Evolutionary conservation across 2,113 vertebrate genomes (phyloP).

Genomic region (Pelecanus crispus): DNA sequence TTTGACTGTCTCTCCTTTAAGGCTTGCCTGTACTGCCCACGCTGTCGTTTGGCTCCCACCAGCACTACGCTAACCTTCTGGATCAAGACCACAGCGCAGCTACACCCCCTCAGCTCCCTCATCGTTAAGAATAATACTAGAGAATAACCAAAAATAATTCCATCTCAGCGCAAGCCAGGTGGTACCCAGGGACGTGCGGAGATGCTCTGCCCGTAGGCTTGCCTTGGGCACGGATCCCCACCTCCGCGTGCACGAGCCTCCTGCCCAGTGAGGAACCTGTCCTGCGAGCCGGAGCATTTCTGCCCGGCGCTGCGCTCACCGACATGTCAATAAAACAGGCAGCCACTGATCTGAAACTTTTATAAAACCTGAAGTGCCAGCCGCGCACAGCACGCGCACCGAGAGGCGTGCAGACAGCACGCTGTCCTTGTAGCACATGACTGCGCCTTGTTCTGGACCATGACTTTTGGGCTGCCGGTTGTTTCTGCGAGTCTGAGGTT

Average conservation of each 20-base stretch:
- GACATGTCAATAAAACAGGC: fast-evolving
- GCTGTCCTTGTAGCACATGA: fast-evolving
- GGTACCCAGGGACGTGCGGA: fast-evolving
- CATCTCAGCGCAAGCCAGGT: background rate
- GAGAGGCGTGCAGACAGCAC: background rate
- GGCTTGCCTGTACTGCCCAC: fast-evolving
- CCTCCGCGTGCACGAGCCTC: background rate
- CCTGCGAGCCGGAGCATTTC: fast-evolving
- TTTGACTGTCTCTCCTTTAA: background rate
- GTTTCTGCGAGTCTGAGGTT: background rate
- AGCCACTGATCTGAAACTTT: fast-evolving
- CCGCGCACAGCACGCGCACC: fast-evolving
- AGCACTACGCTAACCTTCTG: background rate
- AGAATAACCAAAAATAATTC: fast-evolving
- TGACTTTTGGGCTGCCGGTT: fast-evolving
- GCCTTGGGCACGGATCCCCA: background rate
- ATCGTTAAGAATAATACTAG: background rate
- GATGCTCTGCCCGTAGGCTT: background rate
- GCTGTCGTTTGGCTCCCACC: too few species aligned
- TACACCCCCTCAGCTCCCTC: background rate
- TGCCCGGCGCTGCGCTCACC: background rate
- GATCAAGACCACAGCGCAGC: background rate
- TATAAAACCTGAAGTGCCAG: background rate
- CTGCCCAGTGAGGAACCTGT: fast-evolving
- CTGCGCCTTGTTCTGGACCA: fast-evolving